Conservation (phyloP, 2,113 vertebrate species). For the Corynorhinus townsendii region DNA sequence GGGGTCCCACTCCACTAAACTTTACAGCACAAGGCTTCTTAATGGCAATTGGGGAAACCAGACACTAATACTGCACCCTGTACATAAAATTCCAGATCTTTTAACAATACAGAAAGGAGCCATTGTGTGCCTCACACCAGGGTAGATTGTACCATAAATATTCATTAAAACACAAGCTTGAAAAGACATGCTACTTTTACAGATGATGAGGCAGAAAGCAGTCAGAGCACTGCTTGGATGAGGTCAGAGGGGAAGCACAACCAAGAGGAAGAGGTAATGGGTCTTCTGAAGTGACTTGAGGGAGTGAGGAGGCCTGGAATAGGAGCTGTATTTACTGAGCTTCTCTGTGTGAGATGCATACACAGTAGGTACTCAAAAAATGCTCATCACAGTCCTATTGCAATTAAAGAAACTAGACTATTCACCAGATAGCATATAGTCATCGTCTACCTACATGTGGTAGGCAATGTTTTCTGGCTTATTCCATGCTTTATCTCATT, state of each 20-base stretch:
- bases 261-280: not conserved
- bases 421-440: not conserved
- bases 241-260: not conserved
- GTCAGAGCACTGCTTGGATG: not conserved
- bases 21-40: slow-evolving; percentile 48
- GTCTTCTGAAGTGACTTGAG: not conserved
- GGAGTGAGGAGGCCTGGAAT: accelerated
- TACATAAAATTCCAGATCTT: not conserved
- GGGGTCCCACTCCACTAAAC: slow-evolving; percentile 56
- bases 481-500: not conserved
- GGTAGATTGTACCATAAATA: slow-evolving; percentile 58
- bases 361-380: not conserved
- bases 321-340: not conserved
- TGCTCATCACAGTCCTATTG: not conserved
- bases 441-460: not conserved
- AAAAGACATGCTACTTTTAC: not conserved
- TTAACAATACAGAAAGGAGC: slow-evolving; percentile 58
- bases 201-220: slow-evolving; percentile 5
- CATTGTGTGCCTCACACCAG: not conserved
- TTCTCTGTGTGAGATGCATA: not conserved
- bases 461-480: not conserved
- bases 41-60: slow-evolving; percentile 55
- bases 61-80: not conserved
- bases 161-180: slow-evolving; percentile 37
- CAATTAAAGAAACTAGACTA: not conserved